Evolutionary conservation across 2,888 invertebrate genomes (phyloP), one percentile per base, ranked within the genome.

Genomic region (Hirtodrosophila cameraria): DNA sequence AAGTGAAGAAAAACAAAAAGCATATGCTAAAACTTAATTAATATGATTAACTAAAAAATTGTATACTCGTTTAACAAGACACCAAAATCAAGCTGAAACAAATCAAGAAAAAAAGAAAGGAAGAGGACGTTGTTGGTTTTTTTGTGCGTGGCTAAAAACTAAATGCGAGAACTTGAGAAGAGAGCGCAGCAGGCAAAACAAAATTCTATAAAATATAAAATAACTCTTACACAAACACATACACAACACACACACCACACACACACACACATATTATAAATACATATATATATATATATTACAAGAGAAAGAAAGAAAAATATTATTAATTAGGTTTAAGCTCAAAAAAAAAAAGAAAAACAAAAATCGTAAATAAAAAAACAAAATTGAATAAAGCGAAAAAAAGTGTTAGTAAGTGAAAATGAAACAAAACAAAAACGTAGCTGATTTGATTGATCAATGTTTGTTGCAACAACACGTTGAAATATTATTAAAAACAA

Each of bases 1-100:
- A n/a, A n/a, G n/a, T n/a, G n/a, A n/a, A 50, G 38, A 41, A 43
- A 55, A 41, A 23, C 35, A 55, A 38, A 45, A 48, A 76, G 58
- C 61, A 58, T 62, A 74, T 59, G 69, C 48, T 66, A 59, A 73
- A 77, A 70, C 57, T 64, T 59, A 74, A 61, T 62, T 65, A 71
- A 75, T 61, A 81, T 78, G 65, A 55, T 23, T 66, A 70, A 74
- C 60, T 77, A 74, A 23, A 74, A 23, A 83, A 75, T 46, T 73
- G 77, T 86, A 77, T 80, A 86, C 86, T 86, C 84, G 82, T 75
- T 85, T 72, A 81, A 81, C 74, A 72, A 81, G 74, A 83, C 86
- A 80, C 86, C 86, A 80, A 80, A 71, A 33, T 31, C 13, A 33
- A 60, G 41, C 63, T 49, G 59, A 28, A 46, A 50, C 45, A 28